A percentile compares a stretch with the other conserved stretches of the same genome.
phyloP scores from a whole-genome alignment of 2,797 vertebrate species.

The Spinus olivaceus region DNA sequence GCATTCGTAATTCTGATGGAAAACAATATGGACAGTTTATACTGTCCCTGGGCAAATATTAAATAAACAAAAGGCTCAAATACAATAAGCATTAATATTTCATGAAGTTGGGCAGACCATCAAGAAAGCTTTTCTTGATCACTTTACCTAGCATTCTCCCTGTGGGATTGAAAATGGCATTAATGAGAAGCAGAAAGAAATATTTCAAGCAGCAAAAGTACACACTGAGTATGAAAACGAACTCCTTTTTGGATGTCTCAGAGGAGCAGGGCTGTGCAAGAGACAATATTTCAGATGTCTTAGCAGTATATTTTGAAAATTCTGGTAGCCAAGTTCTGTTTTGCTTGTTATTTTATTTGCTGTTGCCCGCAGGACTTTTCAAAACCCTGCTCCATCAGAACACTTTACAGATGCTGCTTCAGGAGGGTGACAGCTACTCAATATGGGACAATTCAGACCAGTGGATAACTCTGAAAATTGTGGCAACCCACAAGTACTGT shows the following conservation, averaged over 20 bases:
- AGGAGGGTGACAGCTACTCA: not conserved
- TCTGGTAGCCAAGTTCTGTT: not conserved
- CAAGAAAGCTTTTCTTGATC: slow-evolving; percentile 60
- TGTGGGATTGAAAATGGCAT: not conserved
- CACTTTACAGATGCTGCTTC: not conserved
- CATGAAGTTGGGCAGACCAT: slow-evolving; percentile 43
- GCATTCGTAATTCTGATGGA: slow-evolving; percentile 43
- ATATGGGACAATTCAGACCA: not conserved
- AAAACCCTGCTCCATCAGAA: not conserved
- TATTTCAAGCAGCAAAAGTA: slow-evolving; percentile 44
- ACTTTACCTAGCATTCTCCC: slow-evolving; percentile 47
- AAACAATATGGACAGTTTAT: slow-evolving; percentile 51
- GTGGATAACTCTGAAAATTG: not conserved
- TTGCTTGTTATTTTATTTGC: not conserved
- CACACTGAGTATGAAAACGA: not conserved
- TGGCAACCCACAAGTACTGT: not conserved
- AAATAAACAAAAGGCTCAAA: slow-evolving; percentile 60
- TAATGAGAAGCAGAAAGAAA: slow-evolving; percentile 43
- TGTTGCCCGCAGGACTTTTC: not conserved
- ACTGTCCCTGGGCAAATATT: slow-evolving; percentile 48
- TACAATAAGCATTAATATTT: slow-evolving; percentile 62
- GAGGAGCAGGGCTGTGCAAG: not conserved
- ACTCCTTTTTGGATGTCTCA: slow-evolving; percentile 34
- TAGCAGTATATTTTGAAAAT: slow-evolving; percentile 17
- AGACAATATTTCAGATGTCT: slow-evolving; percentile 41